Percentiles rank a stretch among this genome's conserved stretches.
Conservation (phyloP, 2,888 invertebrate species). For the Elegia similella region DNA sequence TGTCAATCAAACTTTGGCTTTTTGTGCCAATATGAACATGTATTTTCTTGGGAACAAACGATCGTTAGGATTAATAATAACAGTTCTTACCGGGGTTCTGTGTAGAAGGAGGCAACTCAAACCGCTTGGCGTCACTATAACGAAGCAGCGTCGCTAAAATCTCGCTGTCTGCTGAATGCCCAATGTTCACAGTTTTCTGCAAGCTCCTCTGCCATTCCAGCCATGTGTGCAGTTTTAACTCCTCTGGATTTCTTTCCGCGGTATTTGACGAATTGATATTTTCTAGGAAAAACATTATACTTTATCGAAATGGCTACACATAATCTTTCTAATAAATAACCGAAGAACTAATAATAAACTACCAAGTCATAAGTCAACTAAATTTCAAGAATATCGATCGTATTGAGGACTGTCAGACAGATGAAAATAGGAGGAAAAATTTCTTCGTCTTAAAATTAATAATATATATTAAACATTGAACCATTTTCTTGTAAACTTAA, state of each 20-base stretch:
- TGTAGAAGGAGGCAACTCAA: constrained; percentile 60
- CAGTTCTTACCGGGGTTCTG: constrained; percentile 57
- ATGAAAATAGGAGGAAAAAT: too few relatives aligned
- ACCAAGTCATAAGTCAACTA: too few relatives aligned
- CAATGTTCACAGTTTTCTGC: constrained; percentile 66
- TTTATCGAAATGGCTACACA: neutral
- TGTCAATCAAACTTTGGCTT: too few relatives aligned
- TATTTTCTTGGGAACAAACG: neutral
- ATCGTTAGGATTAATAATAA: neutral
- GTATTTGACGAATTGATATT: constrained; percentile 27
- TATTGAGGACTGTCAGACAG: too few relatives aligned
- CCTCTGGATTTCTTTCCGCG: constrained; percentile 22
- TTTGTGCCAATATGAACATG: too few relatives aligned
- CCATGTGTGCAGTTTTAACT: constrained; percentile 55
- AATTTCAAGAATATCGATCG: too few relatives aligned
- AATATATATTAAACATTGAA: too few relatives aligned
- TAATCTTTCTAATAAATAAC: too few relatives aligned
- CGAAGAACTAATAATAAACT: too few relatives aligned
- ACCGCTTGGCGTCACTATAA: constrained; percentile 72
- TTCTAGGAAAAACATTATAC: constrained; percentile 28
- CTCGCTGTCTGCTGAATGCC: constrained; percentile 69
- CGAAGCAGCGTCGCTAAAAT: constrained; percentile 69
- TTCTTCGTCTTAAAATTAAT: too few relatives aligned
- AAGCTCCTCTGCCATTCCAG: constrained; percentile 72
- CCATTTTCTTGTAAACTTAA: too few relatives aligned